Evolutionary conservation across 2,888 invertebrate genomes (phyloP).

Genomic region (Sminthurinus aureus): DNA sequence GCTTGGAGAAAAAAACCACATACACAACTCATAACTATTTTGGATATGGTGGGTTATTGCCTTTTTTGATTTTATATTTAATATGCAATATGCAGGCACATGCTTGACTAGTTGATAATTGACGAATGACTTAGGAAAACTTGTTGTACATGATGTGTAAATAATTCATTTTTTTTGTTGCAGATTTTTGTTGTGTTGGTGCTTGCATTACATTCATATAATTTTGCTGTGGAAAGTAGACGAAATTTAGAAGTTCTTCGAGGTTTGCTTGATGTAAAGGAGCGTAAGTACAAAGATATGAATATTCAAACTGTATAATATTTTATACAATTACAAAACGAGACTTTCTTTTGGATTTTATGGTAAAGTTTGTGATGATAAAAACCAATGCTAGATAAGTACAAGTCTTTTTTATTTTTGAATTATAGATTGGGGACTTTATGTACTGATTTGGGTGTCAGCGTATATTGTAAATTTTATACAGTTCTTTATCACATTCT

Average conservation of each 20-base stretch:
- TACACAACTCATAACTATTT: conserved; percentile 25
- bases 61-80: neutral
- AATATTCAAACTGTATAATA: too few relatives aligned
- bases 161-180: neutral
- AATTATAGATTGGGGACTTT: conserved; percentile 18
- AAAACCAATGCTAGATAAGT: neutral
- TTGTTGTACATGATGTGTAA: too few relatives aligned
- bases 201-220: conserved; percentile 20
- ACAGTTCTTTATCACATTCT: conserved; percentile 19
- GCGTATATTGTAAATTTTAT: conserved; percentile 20
- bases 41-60: conserved; percentile 19
- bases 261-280: conserved; percentile 24
- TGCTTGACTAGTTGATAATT: too few relatives aligned
- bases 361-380: too few relatives aligned
- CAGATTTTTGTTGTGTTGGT: conserved; percentile 20
- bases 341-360: too few relatives aligned
- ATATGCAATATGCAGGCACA: too few relatives aligned
- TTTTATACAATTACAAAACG: too few relatives aligned
- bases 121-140: too few relatives aligned
- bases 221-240: neutral
- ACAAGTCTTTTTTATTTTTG: neutral
- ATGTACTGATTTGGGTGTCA: conserved; percentile 22
- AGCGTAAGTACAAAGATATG: neutral
- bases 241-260: conserved; percentile 19
- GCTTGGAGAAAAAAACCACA: conserved; percentile 29